Base-by-base conservation (phyloP, 2,113 vertebrate species). In the Mormoops blainvillei region DNA sequence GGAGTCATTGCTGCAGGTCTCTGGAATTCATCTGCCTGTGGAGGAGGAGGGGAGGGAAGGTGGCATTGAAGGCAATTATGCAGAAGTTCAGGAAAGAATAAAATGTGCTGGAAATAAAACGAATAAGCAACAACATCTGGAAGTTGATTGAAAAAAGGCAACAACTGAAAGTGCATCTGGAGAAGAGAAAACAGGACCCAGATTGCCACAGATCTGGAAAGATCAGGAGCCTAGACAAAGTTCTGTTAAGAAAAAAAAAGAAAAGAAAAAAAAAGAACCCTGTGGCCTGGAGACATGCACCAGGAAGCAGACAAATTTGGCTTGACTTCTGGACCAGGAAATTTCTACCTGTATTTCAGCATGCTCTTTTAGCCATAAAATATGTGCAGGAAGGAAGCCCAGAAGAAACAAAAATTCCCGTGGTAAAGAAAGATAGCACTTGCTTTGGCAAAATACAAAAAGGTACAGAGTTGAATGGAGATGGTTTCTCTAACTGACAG, bases 51-150 rank as follows among this genome's bases (percentile, higher is more conserved):
- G 33, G 54, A 33, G 20, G 2, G 24, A 84, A 74, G 61, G 31
- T 94, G 85, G 65, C 19, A 67, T 61, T 86, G 92, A 94, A 94
- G n/a, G 85, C 71, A 95, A 97, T 65, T 87, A 63, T 87, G 94
- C 81, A 93, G 86, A 94, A 95, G 82, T 98, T 98, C 94, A 98
- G 93, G 96, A 65, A 98, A 97, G 96, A 93, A 95, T 97, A 95
- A 94, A 94, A 67, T 96, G 94, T 93, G 97, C 82, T 97, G 91
- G 94, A 97, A 95, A 96, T 97, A 97, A 97, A 92, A 91, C 18
- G 78, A 96, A 74, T 97, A 97, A 94, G 96, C 56, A 97, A 76
- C 63, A 95, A 97, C 98, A 98, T 98, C 98, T 98, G 98, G 98
- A 98, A 98, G 94, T 28, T 94, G 67, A 96, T 87, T 97, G 91